A percentile compares a stretch with the other conserved stretches of the same genome.
Evolutionary conservation across 53 echinoderm and acorn worm species (phyloP).

Genomic region (Stichopus horrens): DNA sequence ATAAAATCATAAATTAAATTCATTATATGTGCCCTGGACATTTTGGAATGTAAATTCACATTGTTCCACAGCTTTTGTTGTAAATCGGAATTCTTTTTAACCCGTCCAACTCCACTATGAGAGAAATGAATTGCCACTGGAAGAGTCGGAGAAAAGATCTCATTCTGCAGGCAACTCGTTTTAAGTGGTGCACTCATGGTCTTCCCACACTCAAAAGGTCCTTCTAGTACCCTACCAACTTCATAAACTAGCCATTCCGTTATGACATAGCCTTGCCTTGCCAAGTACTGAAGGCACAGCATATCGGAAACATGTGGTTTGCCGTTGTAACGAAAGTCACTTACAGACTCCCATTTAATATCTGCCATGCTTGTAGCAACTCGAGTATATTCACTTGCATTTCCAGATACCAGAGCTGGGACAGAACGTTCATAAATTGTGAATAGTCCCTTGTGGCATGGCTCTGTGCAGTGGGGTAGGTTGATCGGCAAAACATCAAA

Average conservation of each 20-base stretch:
- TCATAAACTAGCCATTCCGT: neutral
- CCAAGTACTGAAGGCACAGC: neutral
- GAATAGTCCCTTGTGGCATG: neutral
- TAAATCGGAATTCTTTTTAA: neutral
- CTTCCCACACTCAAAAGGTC: neutral
- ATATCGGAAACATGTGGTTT: constrained; percentile 12
- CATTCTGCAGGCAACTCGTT: neutral
- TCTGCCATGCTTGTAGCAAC: constrained; percentile 6
- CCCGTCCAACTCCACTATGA: neutral
- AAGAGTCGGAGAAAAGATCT: neutral
- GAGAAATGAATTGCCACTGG: neutral
- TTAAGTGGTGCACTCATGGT: neutral
- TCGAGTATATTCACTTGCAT: constrained; percentile 6
- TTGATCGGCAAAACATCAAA: neutral
- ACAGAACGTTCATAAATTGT: neutral
- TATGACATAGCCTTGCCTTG: neutral
- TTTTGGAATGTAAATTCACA: neutral
- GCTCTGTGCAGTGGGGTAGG: neutral
- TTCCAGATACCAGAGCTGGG: constrained; percentile 20
- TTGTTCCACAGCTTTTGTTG: neutral
- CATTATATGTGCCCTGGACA: neutral
- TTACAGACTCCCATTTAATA: neutral
- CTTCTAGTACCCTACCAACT: neutral
- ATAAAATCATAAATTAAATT: neutral
- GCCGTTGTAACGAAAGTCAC: neutral